Base-by-base conservation (phyloP, 2,888 invertebrate species). In the Spicauda simplicius region DNA sequence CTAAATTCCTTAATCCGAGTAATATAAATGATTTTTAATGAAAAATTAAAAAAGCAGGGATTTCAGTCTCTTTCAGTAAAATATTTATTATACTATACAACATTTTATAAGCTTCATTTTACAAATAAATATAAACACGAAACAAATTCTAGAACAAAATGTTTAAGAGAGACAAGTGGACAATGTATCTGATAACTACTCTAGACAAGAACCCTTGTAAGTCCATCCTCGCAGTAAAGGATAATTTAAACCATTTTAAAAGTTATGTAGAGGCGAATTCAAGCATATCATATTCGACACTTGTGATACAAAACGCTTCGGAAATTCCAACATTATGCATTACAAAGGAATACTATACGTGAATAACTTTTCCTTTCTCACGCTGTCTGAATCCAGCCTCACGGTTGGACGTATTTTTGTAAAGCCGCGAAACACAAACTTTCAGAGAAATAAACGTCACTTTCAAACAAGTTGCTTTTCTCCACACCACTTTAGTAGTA, bases 381-480 rank as follows among this genome's bases (percentile, higher is more conserved):
- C 25, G n/a, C 56, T 18, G n/a, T 66, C 19, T 56, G 50, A 50
- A 61, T 37, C 25, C 50, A 55, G 11, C 48, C 8, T 16, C 25
- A 56, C 50, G 33, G 54, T 66, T 20, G 55, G 33, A 54, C 20
- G 48, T 54, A 66, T 48, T 55, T 66, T 55, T 66, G 50, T 60
- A 50, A 66, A 25, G 60, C 33, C 60, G 33, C 16, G 55, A 56
- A 19, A 30, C 48, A 2, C n/a, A n/a, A 61, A 66, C 50, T 61
- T 25, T 30, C 14, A 37, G 48, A 55, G 54, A 66, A 55, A 66
- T 61, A 66, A 56, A 50, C 60, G 55, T 56, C 55, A 56, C 37
- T 60, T 66, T 66, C n/a, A 61, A 66, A 61, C 66, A 60, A 61
- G 48, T 66, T 66, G 55, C 60, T 66, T 55, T 66, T 66, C 60